phyloP scores from a whole-genome alignment of 1,140 invertebrate species.

The Drosophila mojavensis region DNA sequence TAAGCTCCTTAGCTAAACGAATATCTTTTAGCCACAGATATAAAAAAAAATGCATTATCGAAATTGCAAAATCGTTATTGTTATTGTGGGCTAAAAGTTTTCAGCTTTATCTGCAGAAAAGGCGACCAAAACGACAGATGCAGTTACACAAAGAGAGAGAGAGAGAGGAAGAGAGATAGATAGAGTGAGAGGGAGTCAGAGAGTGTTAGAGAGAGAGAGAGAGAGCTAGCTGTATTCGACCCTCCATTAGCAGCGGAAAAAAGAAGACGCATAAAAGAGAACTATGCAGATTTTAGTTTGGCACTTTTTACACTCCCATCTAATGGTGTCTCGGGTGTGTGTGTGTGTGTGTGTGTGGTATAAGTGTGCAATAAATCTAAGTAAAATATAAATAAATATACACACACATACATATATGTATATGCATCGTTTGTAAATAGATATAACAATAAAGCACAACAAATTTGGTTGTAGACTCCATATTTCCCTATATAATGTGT shows the following conservation, averaged over 20 bases:
- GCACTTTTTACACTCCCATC: conserved; percentile 34
- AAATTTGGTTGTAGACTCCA: conserved; percentile 14
- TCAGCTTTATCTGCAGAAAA: conserved; percentile 55
- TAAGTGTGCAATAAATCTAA: conserved; percentile 80
- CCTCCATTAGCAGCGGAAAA: conserved; percentile 41
- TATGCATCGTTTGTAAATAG: conserved; percentile 20
- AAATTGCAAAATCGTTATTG: conserved; percentile 77
- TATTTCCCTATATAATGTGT: conserved; percentile 14
- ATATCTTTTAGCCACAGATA: conserved; percentile 30
- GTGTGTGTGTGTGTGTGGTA: conserved; percentile 40
- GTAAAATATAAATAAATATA: conserved; percentile 52
- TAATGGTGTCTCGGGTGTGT: conserved; percentile 38
- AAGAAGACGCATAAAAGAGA: conserved; percentile 38
- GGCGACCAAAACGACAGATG: conserved; percentile 36
- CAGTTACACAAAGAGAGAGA: conserved; percentile 23
- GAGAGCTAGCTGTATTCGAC: conserved; percentile 26
- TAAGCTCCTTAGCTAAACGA: conserved; percentile 15
- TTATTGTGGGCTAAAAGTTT: conserved; percentile 67
- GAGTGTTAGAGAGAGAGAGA: not conserved
- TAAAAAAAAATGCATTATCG: conserved; percentile 73
- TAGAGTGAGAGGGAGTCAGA: not conserved
- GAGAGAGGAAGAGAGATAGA: not conserved
- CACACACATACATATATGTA: conserved; percentile 43
- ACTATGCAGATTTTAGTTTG: conserved; percentile 64
- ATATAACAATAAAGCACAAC: not conserved